Percentiles rank a stretch among this genome's conserved stretches.
Conservation (phyloP, 2,113 vertebrate species). For the Edolisoma coerulescens region DNA sequence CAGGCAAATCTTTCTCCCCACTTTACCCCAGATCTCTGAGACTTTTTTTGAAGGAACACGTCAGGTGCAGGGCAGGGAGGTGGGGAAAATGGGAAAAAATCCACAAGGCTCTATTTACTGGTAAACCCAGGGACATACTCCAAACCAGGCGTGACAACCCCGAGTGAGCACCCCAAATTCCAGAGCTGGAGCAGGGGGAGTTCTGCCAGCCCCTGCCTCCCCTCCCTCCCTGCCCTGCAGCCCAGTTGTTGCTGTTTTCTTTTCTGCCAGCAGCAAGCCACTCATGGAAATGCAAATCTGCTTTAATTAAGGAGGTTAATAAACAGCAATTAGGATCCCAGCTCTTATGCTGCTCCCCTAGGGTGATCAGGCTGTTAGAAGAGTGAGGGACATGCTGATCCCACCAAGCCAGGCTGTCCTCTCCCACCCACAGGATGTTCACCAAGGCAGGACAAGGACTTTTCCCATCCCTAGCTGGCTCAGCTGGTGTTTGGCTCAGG, state of each 20-base stretch:
- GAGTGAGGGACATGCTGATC: rapidly evolving
- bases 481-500: neutral
- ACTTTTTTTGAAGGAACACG: neutral
- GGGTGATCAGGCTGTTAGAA: neutral
- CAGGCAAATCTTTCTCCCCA: neutral
- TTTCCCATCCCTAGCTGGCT: neutral
- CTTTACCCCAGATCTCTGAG: neutral
- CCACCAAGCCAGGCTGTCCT: neutral
- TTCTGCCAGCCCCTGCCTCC: neutral
- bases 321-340: conserved; percentile 82
- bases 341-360: conserved; percentile 10
- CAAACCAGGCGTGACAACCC: rapidly evolving
- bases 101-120: neutral
- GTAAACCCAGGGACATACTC: neutral
- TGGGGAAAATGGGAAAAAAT: neutral
- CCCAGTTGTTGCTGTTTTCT: neutral
- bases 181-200: neutral
- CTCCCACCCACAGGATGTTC: neutral
- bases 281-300: conserved; percentile 85
- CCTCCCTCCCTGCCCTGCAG: neutral
- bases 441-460: neutral
- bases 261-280: conserved; percentile 26
- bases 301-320: conserved; percentile 86
- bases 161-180: rapidly evolving
- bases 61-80: no score